phyloP scores from a whole-genome alignment of 1,140 invertebrate genomes.

The Campodea augens region DNA sequence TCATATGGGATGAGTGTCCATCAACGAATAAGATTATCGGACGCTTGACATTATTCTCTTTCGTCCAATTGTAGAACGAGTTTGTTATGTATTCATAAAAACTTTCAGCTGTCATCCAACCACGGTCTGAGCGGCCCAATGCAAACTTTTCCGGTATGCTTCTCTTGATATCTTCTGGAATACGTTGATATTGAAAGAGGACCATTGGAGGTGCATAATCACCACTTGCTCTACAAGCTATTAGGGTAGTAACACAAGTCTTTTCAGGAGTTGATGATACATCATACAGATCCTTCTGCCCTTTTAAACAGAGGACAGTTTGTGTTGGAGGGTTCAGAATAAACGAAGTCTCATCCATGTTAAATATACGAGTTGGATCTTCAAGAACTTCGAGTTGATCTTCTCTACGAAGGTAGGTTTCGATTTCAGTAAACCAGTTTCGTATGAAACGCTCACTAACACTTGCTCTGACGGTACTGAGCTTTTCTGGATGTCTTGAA shows the following conservation, averaged over 20 bases:
- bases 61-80: slow-evolving; percentile 18
- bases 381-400: neutral
- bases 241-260: slow-evolving; percentile 20
- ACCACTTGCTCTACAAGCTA: slow-evolving; percentile 17
- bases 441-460: slow-evolving; percentile 10
- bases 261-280: slow-evolving; percentile 19
- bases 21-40: slow-evolving; percentile 23
- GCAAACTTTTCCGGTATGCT: slow-evolving; percentile 20
- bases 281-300: slow-evolving; percentile 19
- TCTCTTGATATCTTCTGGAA: slow-evolving; percentile 10
- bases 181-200: slow-evolving; percentile 12
- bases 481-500: slow-evolving; percentile 2
- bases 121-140: slow-evolving; percentile 20
- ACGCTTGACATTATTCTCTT: slow-evolving; percentile 17
- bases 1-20: slow-evolving; percentile 23
- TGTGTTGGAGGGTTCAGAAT: neutral
- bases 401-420: neutral
- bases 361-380: neutral
- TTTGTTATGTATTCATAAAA: slow-evolving; percentile 26
- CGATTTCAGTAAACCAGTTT: slow-evolving; percentile 11
- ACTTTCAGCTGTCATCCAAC: slow-evolving; percentile 22
- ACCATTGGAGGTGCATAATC: slow-evolving; percentile 13
- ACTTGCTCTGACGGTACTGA: slow-evolving; percentile 1
- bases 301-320: slow-evolving; percentile 17
- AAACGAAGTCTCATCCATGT: neutral